phyloP scores from a whole-genome alignment of 2,113 vertebrate species.

The Cryptotis parvus region DNA sequence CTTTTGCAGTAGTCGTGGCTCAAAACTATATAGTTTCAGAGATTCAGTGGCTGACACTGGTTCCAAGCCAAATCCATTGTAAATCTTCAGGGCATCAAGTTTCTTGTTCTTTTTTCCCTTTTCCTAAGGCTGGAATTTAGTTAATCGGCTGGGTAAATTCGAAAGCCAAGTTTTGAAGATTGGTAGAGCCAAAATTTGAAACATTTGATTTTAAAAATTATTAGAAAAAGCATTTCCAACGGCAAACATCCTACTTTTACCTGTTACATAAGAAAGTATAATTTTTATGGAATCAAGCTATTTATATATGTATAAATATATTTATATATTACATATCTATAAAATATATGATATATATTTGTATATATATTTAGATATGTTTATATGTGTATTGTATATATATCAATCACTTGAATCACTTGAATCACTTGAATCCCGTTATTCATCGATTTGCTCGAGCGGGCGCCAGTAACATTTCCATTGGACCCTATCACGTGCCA shows the following conservation, averaged over 20 bases:
- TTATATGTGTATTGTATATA: too few relatives aligned
- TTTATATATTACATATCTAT: too few relatives aligned
- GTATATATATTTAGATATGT: too few relatives aligned
- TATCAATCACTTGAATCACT: too few relatives aligned
- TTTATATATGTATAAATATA: not conserved
- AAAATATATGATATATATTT: too few relatives aligned
- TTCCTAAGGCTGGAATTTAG: not conserved
- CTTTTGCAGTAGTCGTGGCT: not conserved
- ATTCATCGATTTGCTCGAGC: too few relatives aligned
- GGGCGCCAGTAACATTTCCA: too few relatives aligned
- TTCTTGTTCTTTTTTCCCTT: not conserved
- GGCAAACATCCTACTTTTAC: not conserved
- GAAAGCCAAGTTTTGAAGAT: not conserved
- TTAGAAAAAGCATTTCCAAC: not conserved
- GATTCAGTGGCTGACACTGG: not conserved
- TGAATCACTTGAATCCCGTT: too few relatives aligned
- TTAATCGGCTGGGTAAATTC: not conserved
- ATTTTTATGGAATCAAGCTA: not conserved
- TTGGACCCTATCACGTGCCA: too few relatives aligned
- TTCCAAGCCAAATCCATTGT: not conserved
- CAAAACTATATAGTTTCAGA: not conserved
- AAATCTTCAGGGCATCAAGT: not conserved
- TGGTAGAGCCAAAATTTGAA: not conserved
- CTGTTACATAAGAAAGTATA: not conserved
- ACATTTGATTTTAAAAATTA: not conserved